Base-by-base conservation (phyloP, 2,888 invertebrate species). In the Luperina nickerlii region DNA sequence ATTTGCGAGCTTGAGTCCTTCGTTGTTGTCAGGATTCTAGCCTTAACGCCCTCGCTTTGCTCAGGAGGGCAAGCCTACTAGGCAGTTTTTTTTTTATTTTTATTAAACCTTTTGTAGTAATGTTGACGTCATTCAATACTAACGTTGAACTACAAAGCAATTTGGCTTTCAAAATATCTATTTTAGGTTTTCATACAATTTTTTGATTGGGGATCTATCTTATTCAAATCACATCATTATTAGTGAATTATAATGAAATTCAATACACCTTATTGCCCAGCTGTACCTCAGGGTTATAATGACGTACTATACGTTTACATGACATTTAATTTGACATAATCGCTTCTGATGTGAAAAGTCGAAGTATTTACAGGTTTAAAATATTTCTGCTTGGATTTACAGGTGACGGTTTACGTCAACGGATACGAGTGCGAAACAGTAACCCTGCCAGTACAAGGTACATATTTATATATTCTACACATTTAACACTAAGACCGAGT, bases 361-460 rank as follows among this genome's bases (percentile, higher is more conserved):
- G 13, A 48, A 20, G 20, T 24, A 51, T 9, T 51, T 24, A 8
- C 5, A n/a, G 7, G 11, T n/a, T 38, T 62, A 38, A n/a, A 38
- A 63, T 62, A 20, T 62, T 51, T 74, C 45, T 75, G 76, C 18
- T n/a, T 71, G 38, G 11, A 38, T 82, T 91, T 82, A 3, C 91
- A 97, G 97, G 97, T 98, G 24, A 97, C 97, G 0, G 87, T 98
- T 24, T 97, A 97, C 91, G 92, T 98, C 18, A 97, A 98, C 88
- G 98, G 98, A 1, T 97, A 97, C 92, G 96, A 97, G 78, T 97
- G 97, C 83, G 96, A 97, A 62, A 97, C 95, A 42, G 95, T 97
- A 0, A 96, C 97, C 2, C 91, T 98, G 60, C 97, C 97, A 0
- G 95, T 98, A 74, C 97, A 97, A 94, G 97, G 97, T 95, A 82